These are phyloP conservation scores for Coelinius sp. DNA, from an alignment of 2,888 invertebrate species.

Conservation along the genomic window DNA sequence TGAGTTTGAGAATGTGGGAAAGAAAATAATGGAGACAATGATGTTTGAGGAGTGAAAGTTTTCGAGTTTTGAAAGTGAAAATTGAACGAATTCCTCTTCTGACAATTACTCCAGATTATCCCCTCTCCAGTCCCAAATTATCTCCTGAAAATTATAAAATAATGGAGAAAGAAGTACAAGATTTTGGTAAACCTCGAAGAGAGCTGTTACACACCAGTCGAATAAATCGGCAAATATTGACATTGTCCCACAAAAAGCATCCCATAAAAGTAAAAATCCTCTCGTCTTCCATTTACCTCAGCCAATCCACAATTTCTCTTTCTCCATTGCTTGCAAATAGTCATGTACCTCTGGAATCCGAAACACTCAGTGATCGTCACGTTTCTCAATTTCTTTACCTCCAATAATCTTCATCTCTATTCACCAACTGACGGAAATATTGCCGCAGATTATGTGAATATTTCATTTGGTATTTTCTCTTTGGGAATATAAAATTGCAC, in stretches of 20 bases:
- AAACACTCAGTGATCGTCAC: conserved; percentile 9
- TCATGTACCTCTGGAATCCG: conserved; percentile 3
- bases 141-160: not conserved
- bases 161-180: not conserved
- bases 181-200: not conserved
- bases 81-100: not conserved
- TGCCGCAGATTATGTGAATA: not conserved
- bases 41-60: not conserved
- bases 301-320: not conserved
- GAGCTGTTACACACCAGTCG: not conserved
- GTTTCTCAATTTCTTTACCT: conserved; percentile 19
- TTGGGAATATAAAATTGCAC: not conserved
- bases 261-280: not conserved
- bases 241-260: not conserved
- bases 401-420: not conserved
- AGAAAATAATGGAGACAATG: not conserved
- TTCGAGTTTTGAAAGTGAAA: not conserved
- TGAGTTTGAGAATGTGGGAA: not conserved
- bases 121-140: too few species aligned
- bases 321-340: not conserved
- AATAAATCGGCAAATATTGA: conserved; percentile 13
- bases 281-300: not conserved
- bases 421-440: not conserved
- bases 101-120: not conserved
- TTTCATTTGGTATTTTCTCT: not conserved